phyloP scores from a whole-genome alignment of 2,113 vertebrate species.

The Trachemys scripta region DNA sequence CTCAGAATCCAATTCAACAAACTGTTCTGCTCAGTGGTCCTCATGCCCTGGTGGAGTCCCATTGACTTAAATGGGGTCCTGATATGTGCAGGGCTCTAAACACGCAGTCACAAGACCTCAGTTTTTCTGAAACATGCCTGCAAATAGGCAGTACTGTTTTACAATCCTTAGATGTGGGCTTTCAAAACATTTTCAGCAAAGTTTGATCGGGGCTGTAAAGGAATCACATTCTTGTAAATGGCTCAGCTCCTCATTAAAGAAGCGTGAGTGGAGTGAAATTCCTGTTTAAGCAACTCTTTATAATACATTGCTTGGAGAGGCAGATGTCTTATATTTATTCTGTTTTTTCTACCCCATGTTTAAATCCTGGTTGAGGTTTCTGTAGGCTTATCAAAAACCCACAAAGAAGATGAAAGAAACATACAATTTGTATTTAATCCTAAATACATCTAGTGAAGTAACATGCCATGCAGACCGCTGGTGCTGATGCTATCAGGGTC shows the following conservation, averaged over 20 bases:
- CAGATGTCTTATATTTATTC: not conserved
- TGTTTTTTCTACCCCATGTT: not conserved
- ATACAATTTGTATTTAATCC: not conserved
- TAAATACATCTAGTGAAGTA: not conserved
- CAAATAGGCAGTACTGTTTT: not conserved
- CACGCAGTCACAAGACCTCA: not conserved
- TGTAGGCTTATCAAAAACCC: not conserved
- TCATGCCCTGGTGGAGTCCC: not conserved
- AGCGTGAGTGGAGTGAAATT: not conserved
- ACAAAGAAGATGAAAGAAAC: not conserved
- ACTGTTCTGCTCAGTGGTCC: not conserved
- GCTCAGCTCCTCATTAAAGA: not conserved
- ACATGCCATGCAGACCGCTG: not conserved
- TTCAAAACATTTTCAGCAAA: not conserved
- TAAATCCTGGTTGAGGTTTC: not conserved
- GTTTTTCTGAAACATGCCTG: not conserved
- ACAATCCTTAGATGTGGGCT: not conserved
- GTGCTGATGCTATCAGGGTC: conserved; percentile 1
- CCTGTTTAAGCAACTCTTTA: not conserved
- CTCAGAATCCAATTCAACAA: not conserved
- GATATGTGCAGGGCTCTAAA: too few species aligned
- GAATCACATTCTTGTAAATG: too few species aligned
- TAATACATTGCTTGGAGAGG: not conserved
- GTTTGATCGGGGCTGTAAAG: not conserved
- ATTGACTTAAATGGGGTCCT: not conserved